These are phyloP conservation scores for Aviceda subcristata DNA, from an alignment of 2,113 vertebrate species.

Conservation along the genomic window DNA sequence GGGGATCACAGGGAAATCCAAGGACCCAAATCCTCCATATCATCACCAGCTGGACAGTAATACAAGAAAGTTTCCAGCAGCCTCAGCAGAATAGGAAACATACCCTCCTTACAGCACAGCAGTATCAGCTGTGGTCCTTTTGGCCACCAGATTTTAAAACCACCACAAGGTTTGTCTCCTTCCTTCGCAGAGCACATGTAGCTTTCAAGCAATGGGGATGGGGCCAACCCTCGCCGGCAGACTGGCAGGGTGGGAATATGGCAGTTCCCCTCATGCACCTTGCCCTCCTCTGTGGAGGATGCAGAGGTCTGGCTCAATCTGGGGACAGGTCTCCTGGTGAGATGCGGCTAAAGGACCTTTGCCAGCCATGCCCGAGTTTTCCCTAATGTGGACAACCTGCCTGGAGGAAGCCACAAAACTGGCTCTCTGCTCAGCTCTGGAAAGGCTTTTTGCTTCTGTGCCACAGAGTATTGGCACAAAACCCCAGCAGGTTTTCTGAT, in stretches of 20 bases:
- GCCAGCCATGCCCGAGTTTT: not conserved
- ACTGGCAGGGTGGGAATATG: not conserved
- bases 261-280: not conserved
- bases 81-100: not conserved
- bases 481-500: conserved; percentile 7
- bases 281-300: not conserved
- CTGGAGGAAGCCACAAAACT: not conserved
- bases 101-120: not conserved
- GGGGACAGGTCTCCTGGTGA: not conserved
- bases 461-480: not conserved
- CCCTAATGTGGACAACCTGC: not conserved
- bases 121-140: not conserved
- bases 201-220: not conserved
- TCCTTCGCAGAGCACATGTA: not conserved
- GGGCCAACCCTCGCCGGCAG: not conserved
- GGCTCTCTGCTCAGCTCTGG: not conserved
- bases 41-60: not conserved
- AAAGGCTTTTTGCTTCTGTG: not conserved
- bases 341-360: fast-evolving
- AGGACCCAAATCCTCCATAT: not conserved
- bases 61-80: not conserved
- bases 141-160: not conserved
- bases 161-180: not conserved
- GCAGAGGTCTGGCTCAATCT: not conserved
- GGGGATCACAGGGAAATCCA: not conserved